Base-by-base conservation (phyloP, 2,888 invertebrate species). In the Microplitis manilae region DNA sequence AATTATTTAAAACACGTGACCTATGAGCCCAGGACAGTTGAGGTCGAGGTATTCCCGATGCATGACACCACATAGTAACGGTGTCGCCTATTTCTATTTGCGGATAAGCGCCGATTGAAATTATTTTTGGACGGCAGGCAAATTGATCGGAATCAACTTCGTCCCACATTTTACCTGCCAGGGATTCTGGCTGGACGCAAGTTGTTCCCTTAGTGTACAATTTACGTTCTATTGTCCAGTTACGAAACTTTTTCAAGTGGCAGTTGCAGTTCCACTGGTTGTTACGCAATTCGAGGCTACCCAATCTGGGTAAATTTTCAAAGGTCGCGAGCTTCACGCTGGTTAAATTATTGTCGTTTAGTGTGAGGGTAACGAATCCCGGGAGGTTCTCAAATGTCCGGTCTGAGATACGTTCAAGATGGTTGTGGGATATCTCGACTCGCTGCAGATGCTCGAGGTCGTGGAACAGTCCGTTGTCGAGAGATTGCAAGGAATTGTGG, bases 191-290 rank as follows among this genome's bases (percentile, higher is more conserved):
- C 82, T 94, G 93, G 5, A 91, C 91, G 86, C 96, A 96, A 50
- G 93, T 92, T 59, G 96, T 95, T 1, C 95, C 94, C 20, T 93
- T 92, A 0, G 95, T 94, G 84, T 96, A 94, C 17, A 97, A 91
- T 73, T 95, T 95, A 79, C 93, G 93, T 77, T 93, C 92, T 8
- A 95, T 92, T 13, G 94, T 93, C 93, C 94, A 96, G 85, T 95
- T 94, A 68, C 96, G 93, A 82, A 97, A 95, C 17, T 93, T 92
- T 85, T 95, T 94, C 74, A 97, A 90, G 80, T 94, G 93, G 86
- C 97, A 97, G 86, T 97, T 96, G 87, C 97, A 97, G 79, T 94
- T 93, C 97, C 97, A 97, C 0, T 95, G 95, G 87, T 97, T 97
- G 79, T 94, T 94, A 80, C 94, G 93, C 0, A 97, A 91, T 75